phyloP scores from a whole-genome alignment of 2,888 invertebrate genomes.

The Orthonychiurus folsomi region DNA sequence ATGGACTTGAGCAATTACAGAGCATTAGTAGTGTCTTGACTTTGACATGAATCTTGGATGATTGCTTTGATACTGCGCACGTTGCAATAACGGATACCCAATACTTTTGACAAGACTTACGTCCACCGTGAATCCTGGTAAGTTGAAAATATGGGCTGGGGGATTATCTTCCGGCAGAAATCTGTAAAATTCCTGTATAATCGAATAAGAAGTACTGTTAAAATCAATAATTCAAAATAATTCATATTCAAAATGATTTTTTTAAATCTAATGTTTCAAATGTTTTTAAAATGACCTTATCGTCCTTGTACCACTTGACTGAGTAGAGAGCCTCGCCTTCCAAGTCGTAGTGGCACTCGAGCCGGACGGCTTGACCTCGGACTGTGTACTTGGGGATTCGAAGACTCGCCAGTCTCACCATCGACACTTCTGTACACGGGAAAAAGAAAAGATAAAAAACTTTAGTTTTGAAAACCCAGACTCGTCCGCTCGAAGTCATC shows the following conservation, averaged over 20 bases:
- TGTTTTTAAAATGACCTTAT: constrained; percentile 50
- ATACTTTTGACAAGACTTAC: constrained; percentile 52
- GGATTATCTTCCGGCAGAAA: constrained; percentile 75
- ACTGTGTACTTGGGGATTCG: constrained; percentile 74
- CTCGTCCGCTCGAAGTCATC: neutral
- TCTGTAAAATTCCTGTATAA: constrained; percentile 79
- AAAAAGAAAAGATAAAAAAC: neutral
- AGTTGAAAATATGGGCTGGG: constrained; percentile 65
- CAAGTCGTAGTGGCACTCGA: constrained; percentile 75
- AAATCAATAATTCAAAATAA: constrained; percentile 21
- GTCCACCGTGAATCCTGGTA: constrained; percentile 75
- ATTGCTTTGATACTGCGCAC: too few species aligned
- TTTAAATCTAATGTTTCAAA: too few species aligned
- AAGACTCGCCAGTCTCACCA: constrained; percentile 65
- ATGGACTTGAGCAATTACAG: too few species aligned
- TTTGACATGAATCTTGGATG: too few species aligned
- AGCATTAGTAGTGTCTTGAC: too few species aligned
- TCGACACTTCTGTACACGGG: constrained; percentile 46
- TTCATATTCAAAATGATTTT: constrained; percentile 12
- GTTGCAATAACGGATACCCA: too few species aligned
- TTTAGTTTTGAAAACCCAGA: neutral
- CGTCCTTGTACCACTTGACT: constrained; percentile 87
- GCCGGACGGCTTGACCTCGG: constrained; percentile 61
- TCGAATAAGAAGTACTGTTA: too few species aligned
- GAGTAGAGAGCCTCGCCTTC: constrained; percentile 75